Evolutionary conservation across 2,113 vertebrate genomes (phyloP).

Genomic region (Rutilus rutilus): DNA sequence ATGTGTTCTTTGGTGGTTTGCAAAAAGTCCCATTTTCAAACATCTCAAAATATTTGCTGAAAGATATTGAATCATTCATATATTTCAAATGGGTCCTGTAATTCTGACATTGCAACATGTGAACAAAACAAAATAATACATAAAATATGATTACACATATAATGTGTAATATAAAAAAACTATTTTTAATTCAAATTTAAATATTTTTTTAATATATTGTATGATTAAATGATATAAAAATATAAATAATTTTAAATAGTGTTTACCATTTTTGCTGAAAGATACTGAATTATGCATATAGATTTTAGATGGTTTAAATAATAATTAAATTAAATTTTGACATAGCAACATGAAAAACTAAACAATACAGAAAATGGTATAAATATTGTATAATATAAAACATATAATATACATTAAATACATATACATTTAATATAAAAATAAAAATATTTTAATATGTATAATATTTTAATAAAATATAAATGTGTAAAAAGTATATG

Average conservation of each 20-base stretch:
- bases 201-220: too few species aligned
- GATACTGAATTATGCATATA: background rate
- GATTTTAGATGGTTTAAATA: background rate
- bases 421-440: background rate
- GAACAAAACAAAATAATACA: background rate
- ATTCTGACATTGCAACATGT: background rate
- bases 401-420: too few species aligned
- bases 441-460: background rate
- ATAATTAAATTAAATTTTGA: background rate
- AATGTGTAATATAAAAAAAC: background rate
- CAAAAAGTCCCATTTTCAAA: background rate
- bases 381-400: background rate
- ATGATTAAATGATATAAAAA: background rate
- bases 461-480: background rate
- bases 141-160: background rate
- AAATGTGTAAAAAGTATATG: background rate
- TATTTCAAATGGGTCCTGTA: background rate
- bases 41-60: background rate
- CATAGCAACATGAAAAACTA: background rate
- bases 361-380: background rate
- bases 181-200: background rate
- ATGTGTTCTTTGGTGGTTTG: background rate
- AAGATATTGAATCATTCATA: background rate
- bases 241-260: background rate
- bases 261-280: background rate